phyloP scores from a whole-genome alignment of 2,113 vertebrate genomes.

The Gallinago jamesoni region DNA sequence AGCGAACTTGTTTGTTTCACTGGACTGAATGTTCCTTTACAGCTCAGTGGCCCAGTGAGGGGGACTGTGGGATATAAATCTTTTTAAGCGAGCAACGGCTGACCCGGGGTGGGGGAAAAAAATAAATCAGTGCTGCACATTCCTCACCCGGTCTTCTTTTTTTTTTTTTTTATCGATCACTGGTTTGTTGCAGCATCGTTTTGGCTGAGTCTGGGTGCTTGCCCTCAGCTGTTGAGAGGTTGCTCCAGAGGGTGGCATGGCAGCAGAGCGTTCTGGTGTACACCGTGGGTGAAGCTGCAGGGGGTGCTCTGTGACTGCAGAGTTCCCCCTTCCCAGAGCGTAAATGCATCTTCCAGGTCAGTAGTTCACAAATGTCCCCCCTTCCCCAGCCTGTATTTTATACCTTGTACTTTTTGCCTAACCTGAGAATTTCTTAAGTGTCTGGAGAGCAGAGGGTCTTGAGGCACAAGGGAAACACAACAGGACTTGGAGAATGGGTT shows the following conservation, averaged over 20 bases:
- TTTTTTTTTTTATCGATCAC: background rate
- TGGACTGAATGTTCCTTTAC: background rate
- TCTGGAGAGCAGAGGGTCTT: background rate
- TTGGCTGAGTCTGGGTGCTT: background rate
- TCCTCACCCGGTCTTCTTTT: background rate
- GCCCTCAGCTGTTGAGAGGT: background rate
- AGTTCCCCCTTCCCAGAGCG: background rate
- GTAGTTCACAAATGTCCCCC: background rate
- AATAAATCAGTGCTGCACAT: background rate
- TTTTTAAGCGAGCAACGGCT: background rate
- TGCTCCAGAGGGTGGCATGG: slow-evolving; percentile 5
- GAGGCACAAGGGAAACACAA: background rate
- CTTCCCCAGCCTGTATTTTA: background rate
- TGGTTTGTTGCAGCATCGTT: background rate
- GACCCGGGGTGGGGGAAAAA: background rate
- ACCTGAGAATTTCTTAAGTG: background rate
- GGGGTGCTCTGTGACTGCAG: background rate
- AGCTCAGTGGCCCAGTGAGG: background rate
- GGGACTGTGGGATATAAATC: background rate
- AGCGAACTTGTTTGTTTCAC: background rate
- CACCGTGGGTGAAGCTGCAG: background rate
- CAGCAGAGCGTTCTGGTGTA: background rate
- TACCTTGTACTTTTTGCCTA: background rate
- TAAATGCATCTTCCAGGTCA: background rate
- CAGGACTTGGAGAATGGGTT: background rate